Evolutionary conservation across 2,113 vertebrate genomes (phyloP).

Genomic region (Alces alces): DNA sequence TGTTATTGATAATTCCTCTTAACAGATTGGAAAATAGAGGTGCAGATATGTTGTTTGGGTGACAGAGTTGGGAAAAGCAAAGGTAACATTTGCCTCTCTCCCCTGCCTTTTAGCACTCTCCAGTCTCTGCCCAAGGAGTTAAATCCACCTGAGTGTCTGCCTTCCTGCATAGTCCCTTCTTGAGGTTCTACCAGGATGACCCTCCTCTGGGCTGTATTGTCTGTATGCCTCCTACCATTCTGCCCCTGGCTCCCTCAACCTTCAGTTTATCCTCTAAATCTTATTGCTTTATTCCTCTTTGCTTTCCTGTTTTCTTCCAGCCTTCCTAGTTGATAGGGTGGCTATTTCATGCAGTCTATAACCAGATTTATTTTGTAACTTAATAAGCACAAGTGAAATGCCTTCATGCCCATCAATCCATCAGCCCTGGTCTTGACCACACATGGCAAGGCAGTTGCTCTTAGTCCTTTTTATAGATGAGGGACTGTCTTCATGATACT

Average conservation of each 20-base stretch:
- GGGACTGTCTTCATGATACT: not conserved
- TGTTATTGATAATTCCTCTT: not conserved
- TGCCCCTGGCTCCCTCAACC: not conserved
- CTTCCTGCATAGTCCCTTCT: not conserved
- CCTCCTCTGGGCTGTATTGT: not conserved
- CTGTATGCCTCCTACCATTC: not conserved
- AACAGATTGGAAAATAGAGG: not conserved
- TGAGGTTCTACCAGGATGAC: not conserved
- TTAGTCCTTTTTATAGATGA: not conserved
- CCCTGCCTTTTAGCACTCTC: not conserved
- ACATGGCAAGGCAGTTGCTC: not conserved
- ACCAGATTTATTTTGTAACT: not conserved
- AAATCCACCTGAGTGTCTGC: rapidly evolving
- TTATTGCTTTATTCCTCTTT: not conserved
- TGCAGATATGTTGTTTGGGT: not conserved
- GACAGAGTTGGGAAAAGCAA: not conserved
- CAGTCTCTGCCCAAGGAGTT: not conserved
- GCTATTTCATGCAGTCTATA: not conserved
- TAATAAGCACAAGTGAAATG: rapidly evolving
- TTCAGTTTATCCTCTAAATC: not conserved
- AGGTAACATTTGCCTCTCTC: not conserved
- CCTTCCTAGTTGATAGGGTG: not conserved
- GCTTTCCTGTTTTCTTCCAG: not conserved
- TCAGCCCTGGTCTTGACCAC: not conserved
- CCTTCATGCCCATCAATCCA: not conserved